Evolutionary conservation across 2,113 vertebrate species (phyloP).

Genomic region (Alexandromys fortis): DNA sequence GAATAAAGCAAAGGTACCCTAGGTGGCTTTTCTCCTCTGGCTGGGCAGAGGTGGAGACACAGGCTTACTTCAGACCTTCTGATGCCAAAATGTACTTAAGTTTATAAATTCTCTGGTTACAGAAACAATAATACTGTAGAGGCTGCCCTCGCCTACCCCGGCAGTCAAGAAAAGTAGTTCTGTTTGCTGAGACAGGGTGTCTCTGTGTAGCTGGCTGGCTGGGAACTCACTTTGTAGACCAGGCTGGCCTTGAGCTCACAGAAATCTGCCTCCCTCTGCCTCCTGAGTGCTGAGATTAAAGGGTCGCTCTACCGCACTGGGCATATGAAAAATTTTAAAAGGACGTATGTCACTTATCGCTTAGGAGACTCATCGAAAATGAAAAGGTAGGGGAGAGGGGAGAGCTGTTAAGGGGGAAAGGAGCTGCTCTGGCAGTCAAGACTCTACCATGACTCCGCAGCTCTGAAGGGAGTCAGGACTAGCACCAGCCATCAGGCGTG

Average conservation of each 20-base stretch:
- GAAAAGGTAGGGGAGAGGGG: background rate
- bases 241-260: background rate
- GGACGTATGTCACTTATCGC: background rate
- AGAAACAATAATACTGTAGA: background rate
- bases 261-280: background rate
- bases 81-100: background rate
- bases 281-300: background rate
- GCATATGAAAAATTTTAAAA: background rate
- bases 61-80: background rate
- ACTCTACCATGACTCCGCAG: no score
- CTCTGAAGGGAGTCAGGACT: background rate
- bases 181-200: background rate
- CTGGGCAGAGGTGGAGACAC: no score
- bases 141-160: background rate
- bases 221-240: background rate
- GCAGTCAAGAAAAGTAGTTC: background rate
- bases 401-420: background rate
- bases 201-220: background rate
- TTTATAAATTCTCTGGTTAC: background rate
- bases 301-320: background rate
- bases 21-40: background rate
- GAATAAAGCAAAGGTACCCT: background rate
- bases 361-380: background rate
- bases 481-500: background rate
- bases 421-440: background rate